Base-by-base conservation (phyloP, 2,888 invertebrate genomes). In the Ophioninae sp. region DNA sequence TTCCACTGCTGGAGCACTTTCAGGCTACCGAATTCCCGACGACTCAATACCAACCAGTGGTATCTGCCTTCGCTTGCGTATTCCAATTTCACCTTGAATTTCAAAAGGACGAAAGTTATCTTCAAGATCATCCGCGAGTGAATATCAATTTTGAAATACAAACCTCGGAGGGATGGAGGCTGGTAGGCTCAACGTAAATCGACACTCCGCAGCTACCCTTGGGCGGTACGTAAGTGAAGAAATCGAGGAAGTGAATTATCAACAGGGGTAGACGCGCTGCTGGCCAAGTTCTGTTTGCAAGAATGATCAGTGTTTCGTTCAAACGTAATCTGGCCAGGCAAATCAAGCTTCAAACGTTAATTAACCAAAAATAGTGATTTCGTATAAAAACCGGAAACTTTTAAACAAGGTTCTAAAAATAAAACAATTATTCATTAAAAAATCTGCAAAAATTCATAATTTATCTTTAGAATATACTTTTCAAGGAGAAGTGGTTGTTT, bases 161-260 rank as follows among this genome's bases (percentile, higher is more conserved):
- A 80, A 91, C 92, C 88, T 92, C 91, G 22, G 91, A 89, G 39
- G 88, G 89, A 69, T 85, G 78, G 6, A 85, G 61, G 80, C 87
- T 89, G 44, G 88, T 87, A 20, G 91, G 88, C 73, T 91, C 91
- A 56, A 92, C 87, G 76, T 91, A 90, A 58, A 88, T 86, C 51
- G 90, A 88, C 59, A 92, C 78, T 68, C 92, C 92, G 72, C 92
- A 92, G 58, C 91, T 92, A 17, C 92, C 92, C 85, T 87, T 88
- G 17, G 92, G 91, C 22, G 92, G 91, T 9, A 92, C 87, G 65
- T 91, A 93, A 56, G 90, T 91, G 44, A 90, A 89, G 75, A 92
- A 92, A 85, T 92, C 92, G 65, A 92, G 79, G 56, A 92, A 86
- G 84, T 92, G 92, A 59, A 91, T 80, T 13, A 90, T 90, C 30